Base-by-base conservation (phyloP, 2,113 vertebrate genomes). In the Hydrolagus affinis region DNA sequence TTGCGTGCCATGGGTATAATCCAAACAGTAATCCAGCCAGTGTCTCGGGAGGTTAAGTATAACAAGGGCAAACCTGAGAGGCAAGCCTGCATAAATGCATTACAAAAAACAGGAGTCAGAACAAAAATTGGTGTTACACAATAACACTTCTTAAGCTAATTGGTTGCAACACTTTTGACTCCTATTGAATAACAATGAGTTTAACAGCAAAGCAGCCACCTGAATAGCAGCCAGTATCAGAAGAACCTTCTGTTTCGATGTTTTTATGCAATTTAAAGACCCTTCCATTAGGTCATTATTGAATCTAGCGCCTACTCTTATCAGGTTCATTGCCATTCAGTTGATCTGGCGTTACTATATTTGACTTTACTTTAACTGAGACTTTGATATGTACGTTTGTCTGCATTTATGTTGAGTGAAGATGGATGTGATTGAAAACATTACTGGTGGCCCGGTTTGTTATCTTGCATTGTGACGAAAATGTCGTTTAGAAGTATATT, bases 21-120 rank as follows among this genome's bases (percentile, higher is more conserved):
- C 59, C 75, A 59, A 44, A 44, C 44, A 44, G 44, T 44, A 44
- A 44, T 44, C 44, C 44, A 44, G 44, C 44, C 44, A 44, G 44
- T 44, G 44, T 44, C 56, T 12, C 21, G 14, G 75, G 60, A 78
- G n/a, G 57, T n/a, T 60, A 8, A 1, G 57, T 78, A 30, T n/a
- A 78, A 25, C n/a, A 64, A 80, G n/a, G 76, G 23, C 59, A 80
- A 80, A 80, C 15, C n/a, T 62, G 76, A 60, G 23, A 14, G 59
- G 59, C 59, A 80, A 59, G 12, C 17, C 23, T 80, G 59, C 15
- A 30, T 62, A 14, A 78, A 78, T 77, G 56, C 2, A 77, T 59
- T 57, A 60, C 56, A 60, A 28, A 14, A 60, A 62, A 78, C 28
- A 21, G 1, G n/a, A 62, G 11, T 12, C n/a, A 25, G 9, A 25